Percentiles rank a stretch among this genome's conserved stretches.
phyloP scores from a whole-genome alignment of 2,888 invertebrate genomes.

The Drosophila demipolita region DNA sequence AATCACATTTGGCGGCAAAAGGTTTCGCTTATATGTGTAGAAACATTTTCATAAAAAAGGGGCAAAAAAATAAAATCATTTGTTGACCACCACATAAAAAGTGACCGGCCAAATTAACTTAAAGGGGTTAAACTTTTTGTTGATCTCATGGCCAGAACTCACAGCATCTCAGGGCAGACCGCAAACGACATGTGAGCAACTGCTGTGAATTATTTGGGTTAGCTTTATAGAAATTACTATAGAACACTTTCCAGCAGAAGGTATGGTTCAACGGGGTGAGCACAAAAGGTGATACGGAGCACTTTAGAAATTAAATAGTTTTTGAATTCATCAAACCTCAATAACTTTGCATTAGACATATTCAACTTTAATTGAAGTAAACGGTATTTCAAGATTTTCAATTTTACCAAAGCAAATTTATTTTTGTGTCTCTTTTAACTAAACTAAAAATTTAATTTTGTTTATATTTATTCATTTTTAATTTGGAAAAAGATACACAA shows the following conservation, averaged over 20 bases:
- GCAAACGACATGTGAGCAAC: slow-evolving; percentile 12
- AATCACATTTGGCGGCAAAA: slow-evolving; percentile 34
- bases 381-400: neutral
- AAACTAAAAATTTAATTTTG: neutral
- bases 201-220: slow-evolving; percentile 10
- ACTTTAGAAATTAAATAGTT: slow-evolving; percentile 9
- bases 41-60: slow-evolving; percentile 48
- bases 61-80: slow-evolving; percentile 20
- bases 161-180: slow-evolving; percentile 25
- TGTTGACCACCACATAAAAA: slow-evolving; percentile 58
- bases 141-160: slow-evolving; percentile 55
- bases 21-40: slow-evolving; percentile 14
- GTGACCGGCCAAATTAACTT: slow-evolving; percentile 44
- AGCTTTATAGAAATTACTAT: neutral
- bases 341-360: neutral
- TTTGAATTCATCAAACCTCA: neutral
- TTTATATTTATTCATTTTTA: neutral
- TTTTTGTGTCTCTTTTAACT: neutral
- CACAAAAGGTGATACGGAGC: slow-evolving; percentile 9
- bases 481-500: rapidly evolving
- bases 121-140: slow-evolving; percentile 72
- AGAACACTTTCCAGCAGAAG: neutral
- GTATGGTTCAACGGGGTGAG: slow-evolving; percentile 5
- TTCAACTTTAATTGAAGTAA: neutral
- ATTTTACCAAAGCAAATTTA: neutral